phyloP scores from a whole-genome alignment of 2,888 invertebrate genomes.

The Pheosia gnoma region DNA sequence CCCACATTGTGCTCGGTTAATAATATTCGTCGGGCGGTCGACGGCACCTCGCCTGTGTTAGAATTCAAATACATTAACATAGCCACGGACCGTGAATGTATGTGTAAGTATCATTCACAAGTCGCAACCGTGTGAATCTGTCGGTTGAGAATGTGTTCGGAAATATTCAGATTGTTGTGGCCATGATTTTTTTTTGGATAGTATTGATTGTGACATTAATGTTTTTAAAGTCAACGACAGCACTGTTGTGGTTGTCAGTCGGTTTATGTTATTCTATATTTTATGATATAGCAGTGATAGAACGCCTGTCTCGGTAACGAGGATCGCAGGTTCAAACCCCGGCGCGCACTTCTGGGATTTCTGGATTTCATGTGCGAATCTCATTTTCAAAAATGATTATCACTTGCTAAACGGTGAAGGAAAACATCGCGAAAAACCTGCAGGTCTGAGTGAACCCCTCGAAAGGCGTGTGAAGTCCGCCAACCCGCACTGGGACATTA shows the following conservation, averaged over 20 bases:
- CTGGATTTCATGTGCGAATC: too few species aligned
- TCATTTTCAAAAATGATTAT: too few species aligned
- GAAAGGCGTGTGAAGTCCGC: too few species aligned
- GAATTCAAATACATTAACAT: conserved; percentile 75
- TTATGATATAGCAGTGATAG: too few species aligned
- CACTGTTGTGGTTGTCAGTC: not conserved
- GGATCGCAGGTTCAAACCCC: too few species aligned
- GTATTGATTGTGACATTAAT: not conserved
- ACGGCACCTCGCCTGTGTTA: conserved; percentile 47
- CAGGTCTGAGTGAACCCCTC: too few species aligned
- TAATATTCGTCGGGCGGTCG: conserved; percentile 55
- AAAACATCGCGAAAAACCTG: too few species aligned
- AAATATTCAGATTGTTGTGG: conserved; percentile 64
- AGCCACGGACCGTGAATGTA: conserved; percentile 78
- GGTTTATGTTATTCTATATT: too few species aligned
- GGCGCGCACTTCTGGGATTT: too few species aligned
- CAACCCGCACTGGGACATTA: too few species aligned
- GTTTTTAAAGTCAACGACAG: not conserved
- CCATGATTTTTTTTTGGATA: conserved; percentile 44
- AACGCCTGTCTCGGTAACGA: too few species aligned
- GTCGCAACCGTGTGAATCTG: conserved; percentile 73
- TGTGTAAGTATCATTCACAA: conserved; percentile 58
- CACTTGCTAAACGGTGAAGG: too few species aligned
- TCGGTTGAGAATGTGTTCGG: conserved; percentile 69
- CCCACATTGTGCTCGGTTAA: conserved; percentile 50